Evolutionary conservation across 2,797 vertebrate species (phyloP).

Genomic region (Hydrophis major): DNA sequence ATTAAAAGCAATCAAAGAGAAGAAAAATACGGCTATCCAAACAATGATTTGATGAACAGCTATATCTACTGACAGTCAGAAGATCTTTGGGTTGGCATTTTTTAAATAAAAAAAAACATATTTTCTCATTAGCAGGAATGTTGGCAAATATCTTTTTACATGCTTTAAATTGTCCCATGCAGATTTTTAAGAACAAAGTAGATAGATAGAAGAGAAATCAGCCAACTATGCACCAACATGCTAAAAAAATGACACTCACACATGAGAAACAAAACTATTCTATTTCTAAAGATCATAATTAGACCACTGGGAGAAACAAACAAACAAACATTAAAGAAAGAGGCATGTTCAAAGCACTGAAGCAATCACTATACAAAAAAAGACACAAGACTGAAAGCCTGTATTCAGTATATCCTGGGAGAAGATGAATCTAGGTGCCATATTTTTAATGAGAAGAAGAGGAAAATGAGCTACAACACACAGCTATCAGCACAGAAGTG

Average conservation of each 20-base stretch:
- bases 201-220: constrained; percentile 59
- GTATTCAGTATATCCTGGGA: constrained; percentile 72
- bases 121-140: constrained; percentile 57
- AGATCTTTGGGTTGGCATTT: constrained; percentile 31
- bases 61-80: constrained; percentile 33
- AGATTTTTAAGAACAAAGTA: constrained; percentile 34
- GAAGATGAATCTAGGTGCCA: constrained; percentile 48
- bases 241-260: constrained; percentile 64
- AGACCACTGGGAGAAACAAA: constrained; percentile 64
- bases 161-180: constrained; percentile 73
- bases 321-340: constrained; percentile 52
- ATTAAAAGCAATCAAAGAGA: constrained; percentile 46
- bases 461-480: constrained; percentile 54
- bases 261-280: constrained; percentile 69
- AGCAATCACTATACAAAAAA: constrained; percentile 73
- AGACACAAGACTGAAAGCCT: constrained; percentile 79
- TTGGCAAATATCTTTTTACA: constrained; percentile 75
- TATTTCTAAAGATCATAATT: constrained; percentile 68
- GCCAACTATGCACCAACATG: constrained; percentile 68
- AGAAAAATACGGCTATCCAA: constrained; percentile 44
- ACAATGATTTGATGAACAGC: constrained; percentile 34
- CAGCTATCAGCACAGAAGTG: constrained; percentile 50
- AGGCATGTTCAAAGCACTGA: constrained; percentile 72
- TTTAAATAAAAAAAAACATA: background rate
- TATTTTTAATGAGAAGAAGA: constrained; percentile 48